phyloP scores from a whole-genome alignment of 2,113 vertebrate genomes.

The Hyperoodon ampullatus region DNA sequence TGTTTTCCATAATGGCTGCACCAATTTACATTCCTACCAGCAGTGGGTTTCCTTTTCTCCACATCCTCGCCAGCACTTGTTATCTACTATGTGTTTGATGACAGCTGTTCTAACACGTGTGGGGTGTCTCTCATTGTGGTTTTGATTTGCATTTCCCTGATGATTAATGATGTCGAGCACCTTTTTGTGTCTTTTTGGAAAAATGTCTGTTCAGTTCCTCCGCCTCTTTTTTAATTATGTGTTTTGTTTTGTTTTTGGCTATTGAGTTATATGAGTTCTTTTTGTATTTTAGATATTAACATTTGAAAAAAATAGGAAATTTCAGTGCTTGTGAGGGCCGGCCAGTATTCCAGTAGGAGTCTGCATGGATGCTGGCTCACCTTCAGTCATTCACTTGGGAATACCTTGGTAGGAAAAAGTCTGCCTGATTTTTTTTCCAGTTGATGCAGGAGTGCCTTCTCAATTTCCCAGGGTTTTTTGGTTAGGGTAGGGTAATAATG shows the following conservation, averaged over 20 bases:
- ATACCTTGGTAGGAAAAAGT: neutral
- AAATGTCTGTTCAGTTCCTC: neutral
- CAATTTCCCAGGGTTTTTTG: neutral
- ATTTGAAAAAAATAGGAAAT: neutral
- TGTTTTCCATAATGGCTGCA: neutral
- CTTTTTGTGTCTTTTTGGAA: neutral
- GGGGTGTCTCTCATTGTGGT: neutral
- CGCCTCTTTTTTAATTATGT: neutral
- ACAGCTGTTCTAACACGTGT: neutral
- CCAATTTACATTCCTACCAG: neutral
- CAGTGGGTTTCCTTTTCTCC: neutral
- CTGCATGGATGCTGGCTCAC: accelerated
- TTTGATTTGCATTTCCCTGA: neutral
- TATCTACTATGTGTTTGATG: neutral
- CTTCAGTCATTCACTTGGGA: neutral
- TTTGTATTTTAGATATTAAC: neutral
- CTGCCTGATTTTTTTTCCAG: neutral
- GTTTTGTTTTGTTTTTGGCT: neutral
- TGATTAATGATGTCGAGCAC: neutral
- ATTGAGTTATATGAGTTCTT: neutral
- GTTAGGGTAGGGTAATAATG: neutral
- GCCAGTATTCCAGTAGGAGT: too few species aligned
- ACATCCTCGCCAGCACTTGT: neutral
- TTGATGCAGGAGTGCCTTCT: neutral
- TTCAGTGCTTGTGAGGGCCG: neutral